Base-by-base conservation (phyloP, 2,888 invertebrate genomes). In the Acanthosoma haemorrhoidale region DNA sequence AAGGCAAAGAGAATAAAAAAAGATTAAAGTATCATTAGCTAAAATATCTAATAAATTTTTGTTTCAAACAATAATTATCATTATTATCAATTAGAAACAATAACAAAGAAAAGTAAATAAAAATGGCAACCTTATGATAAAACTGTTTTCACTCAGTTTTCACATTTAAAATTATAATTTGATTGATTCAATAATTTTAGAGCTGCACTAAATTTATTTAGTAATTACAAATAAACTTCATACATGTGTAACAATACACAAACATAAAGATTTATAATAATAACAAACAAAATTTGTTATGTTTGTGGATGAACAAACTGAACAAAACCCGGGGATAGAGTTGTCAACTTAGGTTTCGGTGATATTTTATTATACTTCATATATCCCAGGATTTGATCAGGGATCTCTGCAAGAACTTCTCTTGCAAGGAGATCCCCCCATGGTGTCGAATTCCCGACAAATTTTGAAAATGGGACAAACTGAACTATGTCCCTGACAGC, bases 401-500 rank as follows among this genome's bases (percentile, higher is more conserved):
- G 84, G 13, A 86, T 82, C 77, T 86, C 85, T 6, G 83, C 84
- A 41, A 86, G 76, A n/a, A 84, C 84, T 75, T 84, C 85, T 76
- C 83, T 83, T 29, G 85, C 85, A 63, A 86, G 78, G 60, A 78
- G 77, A 69, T 76, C 73, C 73, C 77, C 76, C 72, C 77, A 77
- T 61, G 76, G 74, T 63, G 75, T 77, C 31, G 79, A 77, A 74
- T 80, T 80, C 38, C 75, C 75, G 6, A 70, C 51, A 72, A 79
- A 80, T 69, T 80, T 76, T 73, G 81, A 77, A 75, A 83, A 81
- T 16, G 84, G 83, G 11, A 84, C 84, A 79, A 84, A 84, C 80
- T 84, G 86, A 1, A 86, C 86, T 74, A 86, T 86, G 76, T 86
- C 86, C 69, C 85, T 77, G 41, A 81, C 81, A 41, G 85, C 85